Evolutionary conservation across 2,888 invertebrate species (phyloP), one percentile per base, ranked within the genome.

Genomic region (Clusia tigrina): DNA sequence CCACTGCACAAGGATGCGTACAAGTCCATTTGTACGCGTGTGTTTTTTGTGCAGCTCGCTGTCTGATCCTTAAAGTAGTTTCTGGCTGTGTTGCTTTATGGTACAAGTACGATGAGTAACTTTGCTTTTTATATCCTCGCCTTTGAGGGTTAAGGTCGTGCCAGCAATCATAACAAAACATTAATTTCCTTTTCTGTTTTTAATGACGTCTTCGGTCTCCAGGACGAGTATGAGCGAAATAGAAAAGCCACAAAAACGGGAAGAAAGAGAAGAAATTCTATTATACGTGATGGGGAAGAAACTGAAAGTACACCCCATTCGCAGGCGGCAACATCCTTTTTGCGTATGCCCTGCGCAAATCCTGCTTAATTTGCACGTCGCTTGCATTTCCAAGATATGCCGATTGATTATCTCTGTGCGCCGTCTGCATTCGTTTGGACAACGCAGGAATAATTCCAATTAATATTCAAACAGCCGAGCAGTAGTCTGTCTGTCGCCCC

Each of bases 321-420:
- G 3, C 48, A 48, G 20, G 20, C 48, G 2, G 20, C 48, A 48
- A 48, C 3, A 20, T 48, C 20, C 22, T 48, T 20, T 48, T 48
- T 48, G 12, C n/a, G n/a, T n/a, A n/a, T n/a, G n/a, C n/a, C 42
- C n/a, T 42, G 3, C 10, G n/a, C n/a, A 42, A 42, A 42, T 42
- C 42, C 42, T 20, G 22, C 48, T 51, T 51, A 22, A 17, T 48
- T 25, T 77, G 77, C 77, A 77, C 74, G 74, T 69, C 76, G 76
- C 77, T 64, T 77, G 74, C 74, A 74, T 75, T 76, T 73, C 65
- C 74, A 76, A 76, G 77, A 75, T 72, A 18, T 76, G 76, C 77
- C 73, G 73, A 74, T 77, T 48, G 48, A 48, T 48, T 48, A 48
- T 18, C 48, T 17, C 42, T 6, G n/a, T 3, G 10, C 42, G n/a